Base-by-base conservation (phyloP, 2,113 vertebrate species). In the Barbus barbus region DNA sequence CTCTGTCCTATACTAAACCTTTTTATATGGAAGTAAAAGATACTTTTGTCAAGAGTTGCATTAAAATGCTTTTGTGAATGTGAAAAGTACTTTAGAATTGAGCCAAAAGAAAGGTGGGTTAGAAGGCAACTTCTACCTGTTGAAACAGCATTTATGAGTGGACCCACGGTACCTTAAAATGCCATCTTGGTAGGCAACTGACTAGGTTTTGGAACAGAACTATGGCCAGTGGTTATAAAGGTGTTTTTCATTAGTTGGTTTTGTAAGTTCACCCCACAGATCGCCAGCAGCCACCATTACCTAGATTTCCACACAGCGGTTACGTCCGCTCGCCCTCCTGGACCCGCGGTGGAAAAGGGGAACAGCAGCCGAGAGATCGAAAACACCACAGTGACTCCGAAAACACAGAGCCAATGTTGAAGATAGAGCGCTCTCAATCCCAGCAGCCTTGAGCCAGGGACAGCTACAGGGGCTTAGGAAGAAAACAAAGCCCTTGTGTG, bases 321-420 rank as follows among this genome's bases (percentile, higher is more conserved):
- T 97, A 97, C 91, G 95, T 97, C 88, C 96, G 96, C 78, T 98
- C 97, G 0, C 97, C 97, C 0, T 98, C 98, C 58, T 99, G 98
- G 98, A 97, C 95, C 0, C 93, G 95, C 16, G 92, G 95, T 1
- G 94, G 93, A 3, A 95, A 95, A 89, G 95, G 89, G 0, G 96
- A 98, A 86, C 92, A 93, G 58, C 92, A 93, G 38, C 93, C 92
- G 0, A 92, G 94, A 0, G 97, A 98, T 63, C 95, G 96, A 88
- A 97, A 97, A 87, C 94, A 95, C 87, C 95, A 95, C 86, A 94
- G 96, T 1, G 96, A 97, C 86, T 93, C 96, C 0, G 96, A 98
- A 89, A 94, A 92, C 48, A 85, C 94, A 0, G 96, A 97, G 79
- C 92, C 96, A 14, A 93, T 96, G 91, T 94, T 96, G 91, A 94